phyloP scores from a whole-genome alignment of 53 echinoderm and acorn worm species.

The Crossaster papposus region DNA sequence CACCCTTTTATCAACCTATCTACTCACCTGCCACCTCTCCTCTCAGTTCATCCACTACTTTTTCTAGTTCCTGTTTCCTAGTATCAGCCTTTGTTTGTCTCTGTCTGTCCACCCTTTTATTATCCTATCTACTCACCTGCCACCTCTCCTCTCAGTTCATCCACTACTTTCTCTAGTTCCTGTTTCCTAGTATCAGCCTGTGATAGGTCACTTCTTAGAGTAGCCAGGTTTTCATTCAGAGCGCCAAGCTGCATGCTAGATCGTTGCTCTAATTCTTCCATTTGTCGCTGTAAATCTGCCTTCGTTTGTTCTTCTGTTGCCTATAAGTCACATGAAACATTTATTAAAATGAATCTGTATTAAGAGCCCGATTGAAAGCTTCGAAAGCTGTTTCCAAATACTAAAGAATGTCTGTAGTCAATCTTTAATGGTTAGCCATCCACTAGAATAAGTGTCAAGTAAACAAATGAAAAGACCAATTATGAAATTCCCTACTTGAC shows the following conservation, averaged over 20 bases:
- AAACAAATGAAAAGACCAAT: no score
- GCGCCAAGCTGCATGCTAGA: constrained; percentile 84
- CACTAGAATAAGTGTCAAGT: no score
- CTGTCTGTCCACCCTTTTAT: constrained; percentile 18
- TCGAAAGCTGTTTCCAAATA: no score
- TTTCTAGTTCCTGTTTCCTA: constrained; percentile 79
- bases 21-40: constrained; percentile 87
- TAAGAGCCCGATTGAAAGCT: no score
- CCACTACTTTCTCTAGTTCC: constrained; percentile 82
- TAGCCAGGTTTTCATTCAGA: constrained; percentile 91
- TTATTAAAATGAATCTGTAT: no score
- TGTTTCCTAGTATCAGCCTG: constrained; percentile 77
- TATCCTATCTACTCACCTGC: constrained; percentile 68
- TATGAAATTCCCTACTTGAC: no score
- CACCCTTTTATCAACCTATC: constrained; percentile 10
- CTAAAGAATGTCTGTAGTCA: no score
- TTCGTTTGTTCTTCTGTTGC: constrained; percentile 78
- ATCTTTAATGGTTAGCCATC: no score
- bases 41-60: constrained; percentile 75
- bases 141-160: constrained; percentile 86
- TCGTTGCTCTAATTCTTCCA: constrained; percentile 78
- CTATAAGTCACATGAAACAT: constrained; percentile 44
- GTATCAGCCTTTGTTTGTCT: constrained; percentile 65
- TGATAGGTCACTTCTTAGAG: constrained; percentile 77
- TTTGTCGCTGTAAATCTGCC: constrained; percentile 62